Evolutionary conservation across 2,797 vertebrate genomes (phyloP).

Genomic region (Clarias laeviceps): DNA sequence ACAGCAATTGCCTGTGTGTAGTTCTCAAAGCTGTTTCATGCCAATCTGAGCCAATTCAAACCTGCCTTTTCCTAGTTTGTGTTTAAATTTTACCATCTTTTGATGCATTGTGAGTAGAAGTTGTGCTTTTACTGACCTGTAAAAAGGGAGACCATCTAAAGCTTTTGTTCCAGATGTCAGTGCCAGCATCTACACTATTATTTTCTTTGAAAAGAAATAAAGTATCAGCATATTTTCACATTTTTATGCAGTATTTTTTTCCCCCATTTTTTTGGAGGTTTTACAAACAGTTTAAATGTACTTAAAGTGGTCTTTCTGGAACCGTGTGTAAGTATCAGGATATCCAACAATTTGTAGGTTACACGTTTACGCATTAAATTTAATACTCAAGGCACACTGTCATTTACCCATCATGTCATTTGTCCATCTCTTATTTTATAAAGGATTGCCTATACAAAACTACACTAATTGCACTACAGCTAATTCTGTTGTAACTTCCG

Average conservation of each 20-base stretch:
- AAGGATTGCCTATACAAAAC: not conserved
- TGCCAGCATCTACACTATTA: slow-evolving; percentile 58
- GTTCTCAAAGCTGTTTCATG: slow-evolving; percentile 33
- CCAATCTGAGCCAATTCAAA: slow-evolving; percentile 38
- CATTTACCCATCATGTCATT: not conserved
- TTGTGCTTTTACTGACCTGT: slow-evolving; percentile 44
- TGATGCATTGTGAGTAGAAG: slow-evolving; percentile 51
- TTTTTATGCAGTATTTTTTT: slow-evolving; percentile 23
- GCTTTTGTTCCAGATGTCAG: slow-evolving; percentile 55
- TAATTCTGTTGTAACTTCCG: not conserved
- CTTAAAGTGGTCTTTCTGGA: not conserved
- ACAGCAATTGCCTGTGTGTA: slow-evolving; percentile 28
- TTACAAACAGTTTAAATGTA: not conserved
- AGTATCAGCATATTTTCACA: slow-evolving; percentile 57
- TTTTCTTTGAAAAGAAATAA: slow-evolving; percentile 63
- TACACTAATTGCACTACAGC: not conserved
- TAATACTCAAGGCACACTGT: not conserved
- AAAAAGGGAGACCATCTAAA: slow-evolving; percentile 45
- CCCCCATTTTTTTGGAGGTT: not conserved
- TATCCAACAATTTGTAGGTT: not conserved
- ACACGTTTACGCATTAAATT: not conserved
- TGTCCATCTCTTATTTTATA: not conserved
- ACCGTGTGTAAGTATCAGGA: not conserved
- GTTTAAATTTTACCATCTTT: slow-evolving; percentile 43
- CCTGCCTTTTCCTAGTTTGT: slow-evolving; percentile 26